phyloP scores from a whole-genome alignment of 2,888 invertebrate species.

The Heliconius hortense region DNA sequence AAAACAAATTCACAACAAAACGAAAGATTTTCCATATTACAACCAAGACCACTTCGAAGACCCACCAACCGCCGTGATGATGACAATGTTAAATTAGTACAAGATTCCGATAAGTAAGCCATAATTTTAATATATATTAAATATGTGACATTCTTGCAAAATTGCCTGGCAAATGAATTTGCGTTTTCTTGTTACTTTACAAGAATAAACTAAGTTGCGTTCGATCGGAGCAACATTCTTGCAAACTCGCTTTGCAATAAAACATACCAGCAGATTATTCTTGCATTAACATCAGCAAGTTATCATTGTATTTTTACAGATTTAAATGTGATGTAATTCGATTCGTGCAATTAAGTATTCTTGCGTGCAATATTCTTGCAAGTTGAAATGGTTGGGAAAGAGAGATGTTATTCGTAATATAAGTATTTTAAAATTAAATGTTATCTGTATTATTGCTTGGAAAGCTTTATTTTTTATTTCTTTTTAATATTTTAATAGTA shows the following conservation, averaged over 20 bases:
- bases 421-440: conserved; percentile 6
- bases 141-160: conserved; percentile 10
- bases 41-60: conserved; percentile 67
- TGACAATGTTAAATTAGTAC: conserved; percentile 71
- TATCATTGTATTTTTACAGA: background rate
- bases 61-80: conserved; percentile 58
- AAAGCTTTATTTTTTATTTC: conserved; percentile 5
- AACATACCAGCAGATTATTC: background rate
- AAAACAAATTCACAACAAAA: conserved; percentile 57
- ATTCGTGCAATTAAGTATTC: conserved; percentile 11
- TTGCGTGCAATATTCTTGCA: conserved; percentile 22
- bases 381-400: background rate
- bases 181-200: conserved; percentile 3
- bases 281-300: background rate
- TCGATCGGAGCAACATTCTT: background rate
- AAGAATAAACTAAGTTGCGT: background rate
- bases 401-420: conserved; percentile 1
- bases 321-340: background rate
- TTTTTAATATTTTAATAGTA: background rate
- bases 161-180: background rate
- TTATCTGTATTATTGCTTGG: conserved; percentile 18
- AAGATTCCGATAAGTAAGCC: conserved; percentile 66
- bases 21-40: conserved; percentile 72
- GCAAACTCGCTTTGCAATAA: background rate
- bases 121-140: background rate